These are phyloP conservation scores for Diarsia dahlii DNA, from an alignment of 2,888 invertebrate species.

Conservation along the genomic window DNA sequence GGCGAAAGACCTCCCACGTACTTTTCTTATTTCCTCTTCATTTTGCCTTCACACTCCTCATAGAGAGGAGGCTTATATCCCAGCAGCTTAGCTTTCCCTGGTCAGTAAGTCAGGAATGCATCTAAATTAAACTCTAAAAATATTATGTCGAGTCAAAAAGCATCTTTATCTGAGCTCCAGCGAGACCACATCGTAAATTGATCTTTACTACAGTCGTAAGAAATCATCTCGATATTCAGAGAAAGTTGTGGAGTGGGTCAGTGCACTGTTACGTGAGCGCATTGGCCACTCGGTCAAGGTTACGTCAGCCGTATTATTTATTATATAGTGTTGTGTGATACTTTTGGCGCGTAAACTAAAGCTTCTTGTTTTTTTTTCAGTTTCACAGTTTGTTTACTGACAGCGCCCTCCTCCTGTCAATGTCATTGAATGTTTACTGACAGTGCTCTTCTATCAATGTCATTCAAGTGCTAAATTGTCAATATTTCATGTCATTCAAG, in stretches of 20 bases:
- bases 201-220: slow-evolving; percentile 28
- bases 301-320: slow-evolving; percentile 33
- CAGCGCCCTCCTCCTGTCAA: no score
- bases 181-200: neutral
- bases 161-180: neutral
- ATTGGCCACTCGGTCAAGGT: slow-evolving; percentile 77
- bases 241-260: slow-evolving; percentile 64
- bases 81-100: no score
- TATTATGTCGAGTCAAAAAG: neutral
- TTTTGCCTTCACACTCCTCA: neutral
- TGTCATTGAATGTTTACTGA: neutral
- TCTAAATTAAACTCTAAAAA: neutral
- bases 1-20: neutral
- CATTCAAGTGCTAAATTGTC: no score
- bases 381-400: neutral
- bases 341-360: neutral
- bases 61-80: no score
- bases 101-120: neutral
- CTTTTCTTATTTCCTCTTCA: neutral
- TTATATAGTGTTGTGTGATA: neutral
- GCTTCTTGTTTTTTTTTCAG: neutral
- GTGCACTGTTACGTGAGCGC: slow-evolving; percentile 72
- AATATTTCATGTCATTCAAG: no score
- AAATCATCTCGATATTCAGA: slow-evolving; percentile 30
- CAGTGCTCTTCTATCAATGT: no score